Evolutionary conservation across 2,888 invertebrate species (phyloP).

Genomic region (Agrotis exclamationis): DNA sequence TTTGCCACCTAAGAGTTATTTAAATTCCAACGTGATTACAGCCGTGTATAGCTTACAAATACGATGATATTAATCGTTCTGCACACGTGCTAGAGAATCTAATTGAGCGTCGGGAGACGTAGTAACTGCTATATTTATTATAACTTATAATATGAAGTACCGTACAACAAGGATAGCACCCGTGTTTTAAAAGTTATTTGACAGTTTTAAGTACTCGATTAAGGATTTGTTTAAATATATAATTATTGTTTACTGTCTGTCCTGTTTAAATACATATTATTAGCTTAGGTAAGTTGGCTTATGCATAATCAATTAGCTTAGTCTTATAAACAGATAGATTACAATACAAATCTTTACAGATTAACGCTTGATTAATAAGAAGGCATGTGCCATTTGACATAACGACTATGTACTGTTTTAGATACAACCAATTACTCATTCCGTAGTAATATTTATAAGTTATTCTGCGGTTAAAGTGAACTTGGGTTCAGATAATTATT

Average conservation of each 20-base stretch:
- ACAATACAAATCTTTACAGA: slow-evolving; percentile 36
- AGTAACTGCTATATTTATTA: slow-evolving; percentile 46
- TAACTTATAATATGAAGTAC: slow-evolving; percentile 26
- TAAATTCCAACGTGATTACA: slow-evolving; percentile 62
- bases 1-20: slow-evolving; percentile 66
- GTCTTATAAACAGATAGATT: slow-evolving; percentile 35
- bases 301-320: slow-evolving; percentile 22
- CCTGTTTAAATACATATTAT: slow-evolving; percentile 30
- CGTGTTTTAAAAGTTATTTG: background rate
- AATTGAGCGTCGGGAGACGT: slow-evolving; percentile 38
- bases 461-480: slow-evolving; percentile 37
- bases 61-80: slow-evolving; percentile 50
- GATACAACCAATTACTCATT: slow-evolving; percentile 33
- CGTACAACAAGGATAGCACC: slow-evolving; percentile 1
- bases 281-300: slow-evolving; percentile 5
- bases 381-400: slow-evolving; percentile 31
- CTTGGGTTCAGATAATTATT: slow-evolving; percentile 47
- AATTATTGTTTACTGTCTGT: background rate
- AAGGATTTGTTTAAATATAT: slow-evolving; percentile 3
- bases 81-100: slow-evolving; percentile 52
- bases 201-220: background rate
- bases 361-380: slow-evolving; percentile 39
- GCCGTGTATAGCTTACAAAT: slow-evolving; percentile 61
- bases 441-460: slow-evolving; percentile 25
- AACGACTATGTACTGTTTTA: slow-evolving; percentile 21